Percentiles rank a stretch among this genome's conserved stretches.
Evolutionary conservation across 2,797 vertebrate genomes (phyloP).

Genomic region (Lacerta viridis): DNA sequence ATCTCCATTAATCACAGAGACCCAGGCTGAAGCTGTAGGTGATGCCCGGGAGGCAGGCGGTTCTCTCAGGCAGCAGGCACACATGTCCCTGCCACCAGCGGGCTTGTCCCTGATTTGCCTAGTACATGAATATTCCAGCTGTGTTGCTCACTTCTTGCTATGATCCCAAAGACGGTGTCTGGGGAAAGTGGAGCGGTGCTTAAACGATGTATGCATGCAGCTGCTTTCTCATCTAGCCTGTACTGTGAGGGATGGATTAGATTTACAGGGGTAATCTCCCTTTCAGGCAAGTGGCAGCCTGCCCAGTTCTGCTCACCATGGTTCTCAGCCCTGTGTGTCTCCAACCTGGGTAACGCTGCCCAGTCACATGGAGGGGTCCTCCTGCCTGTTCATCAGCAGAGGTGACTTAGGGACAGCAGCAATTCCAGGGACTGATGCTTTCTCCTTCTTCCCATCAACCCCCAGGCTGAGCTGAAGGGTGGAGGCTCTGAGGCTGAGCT

Average conservation of each 20-base stretch:
- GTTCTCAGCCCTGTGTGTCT: not conserved
- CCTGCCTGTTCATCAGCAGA: not conserved
- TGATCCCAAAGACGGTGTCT: not conserved
- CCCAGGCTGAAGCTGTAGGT: not conserved
- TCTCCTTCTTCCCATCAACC: not conserved
- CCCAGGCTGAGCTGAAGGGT: not conserved
- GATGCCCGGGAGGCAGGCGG: not conserved
- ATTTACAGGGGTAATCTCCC: conserved; percentile 20
- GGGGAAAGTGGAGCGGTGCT: not conserved
- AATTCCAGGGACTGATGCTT: not conserved
- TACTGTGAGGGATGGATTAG: conserved; percentile 13
- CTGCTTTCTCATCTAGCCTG: not conserved
- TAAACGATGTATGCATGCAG: not conserved
- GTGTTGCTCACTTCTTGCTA: not conserved
- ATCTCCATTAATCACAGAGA: conserved; percentile 2
- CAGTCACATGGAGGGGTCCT: conserved; percentile 1
- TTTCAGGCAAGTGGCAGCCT: conserved; percentile 34
- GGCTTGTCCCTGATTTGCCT: not conserved
- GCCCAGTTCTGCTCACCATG: not conserved
- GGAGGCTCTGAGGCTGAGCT: not conserved
- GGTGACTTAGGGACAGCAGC: conserved; percentile 19
- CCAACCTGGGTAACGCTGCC: not conserved
- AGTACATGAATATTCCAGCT: not conserved
- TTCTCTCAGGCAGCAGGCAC: not conserved
- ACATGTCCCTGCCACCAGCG: not conserved